phyloP scores from a whole-genome alignment of 2,888 invertebrate species.

The Pogonocherus hispidulus region DNA sequence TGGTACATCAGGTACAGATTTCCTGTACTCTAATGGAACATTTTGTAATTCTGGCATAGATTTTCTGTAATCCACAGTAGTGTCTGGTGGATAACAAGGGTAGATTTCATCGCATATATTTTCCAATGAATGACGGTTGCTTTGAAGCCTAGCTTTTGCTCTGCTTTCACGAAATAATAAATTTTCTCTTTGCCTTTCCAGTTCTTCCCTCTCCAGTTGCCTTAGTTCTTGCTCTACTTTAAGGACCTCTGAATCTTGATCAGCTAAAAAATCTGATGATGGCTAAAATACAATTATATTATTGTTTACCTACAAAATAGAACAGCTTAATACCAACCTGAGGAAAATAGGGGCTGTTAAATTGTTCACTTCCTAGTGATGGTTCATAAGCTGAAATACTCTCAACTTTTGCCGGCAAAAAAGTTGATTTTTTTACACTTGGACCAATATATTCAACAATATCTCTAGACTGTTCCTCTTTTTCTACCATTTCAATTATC shows the following conservation, averaged over 20 bases:
- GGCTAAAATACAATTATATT: slow-evolving; percentile 41
- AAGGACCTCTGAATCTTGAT: slow-evolving; percentile 71
- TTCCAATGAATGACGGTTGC: slow-evolving; percentile 64
- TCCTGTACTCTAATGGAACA: slow-evolving; percentile 55
- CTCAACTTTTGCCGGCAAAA: slow-evolving; percentile 17
- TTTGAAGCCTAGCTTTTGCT: slow-evolving; percentile 65
- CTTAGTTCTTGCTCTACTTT: slow-evolving; percentile 84
- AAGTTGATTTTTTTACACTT: slow-evolving; percentile 22
- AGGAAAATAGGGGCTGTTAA: slow-evolving; percentile 59
- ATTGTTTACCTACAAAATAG: neutral
- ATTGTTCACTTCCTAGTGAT: slow-evolving; percentile 59
- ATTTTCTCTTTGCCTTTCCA: slow-evolving; percentile 82
- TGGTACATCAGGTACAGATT: slow-evolving; percentile 54
- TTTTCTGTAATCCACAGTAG: slow-evolving; percentile 61
- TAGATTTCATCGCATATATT: slow-evolving; percentile 64
- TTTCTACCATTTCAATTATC: slow-evolving; percentile 76
- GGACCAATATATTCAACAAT: slow-evolving; percentile 55
- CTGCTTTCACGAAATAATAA: slow-evolving; percentile 77
- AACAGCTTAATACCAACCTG: slow-evolving; percentile 50
- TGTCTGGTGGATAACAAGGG: slow-evolving; percentile 51
- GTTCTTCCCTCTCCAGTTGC: slow-evolving; percentile 83
- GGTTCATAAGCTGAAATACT: slow-evolving; percentile 47
- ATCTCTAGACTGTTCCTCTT: slow-evolving; percentile 74
- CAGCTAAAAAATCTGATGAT: slow-evolving; percentile 59
- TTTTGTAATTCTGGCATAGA: slow-evolving; percentile 65